Conservation (phyloP, 1,140 invertebrate species). For the Drosophila willistoni region DNA sequence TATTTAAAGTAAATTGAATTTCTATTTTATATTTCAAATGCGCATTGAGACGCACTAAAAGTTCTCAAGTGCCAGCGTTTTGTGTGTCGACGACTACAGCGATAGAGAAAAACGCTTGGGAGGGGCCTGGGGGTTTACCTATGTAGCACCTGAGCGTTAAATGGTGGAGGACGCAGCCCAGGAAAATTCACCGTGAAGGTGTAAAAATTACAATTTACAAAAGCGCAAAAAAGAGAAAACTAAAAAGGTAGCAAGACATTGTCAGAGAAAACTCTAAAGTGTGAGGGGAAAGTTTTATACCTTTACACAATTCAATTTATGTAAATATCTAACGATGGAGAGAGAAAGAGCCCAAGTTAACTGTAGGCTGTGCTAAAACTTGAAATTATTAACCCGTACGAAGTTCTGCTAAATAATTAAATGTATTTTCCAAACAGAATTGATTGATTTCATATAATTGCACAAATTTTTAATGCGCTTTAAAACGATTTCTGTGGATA, state of each 20-base stretch:
- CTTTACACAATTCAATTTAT: slow-evolving; percentile 4
- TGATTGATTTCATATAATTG: no score
- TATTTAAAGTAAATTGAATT: slow-evolving; percentile 81
- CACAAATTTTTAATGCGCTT: no score
- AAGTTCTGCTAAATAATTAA: no score
- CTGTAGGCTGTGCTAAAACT: not conserved
- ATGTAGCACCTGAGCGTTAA: not conserved
- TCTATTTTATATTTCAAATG: slow-evolving; percentile 82
- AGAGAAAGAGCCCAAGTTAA: not conserved
- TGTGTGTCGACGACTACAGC: slow-evolving; percentile 19
- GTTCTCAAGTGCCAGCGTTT: slow-evolving; percentile 70
- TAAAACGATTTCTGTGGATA: no score
- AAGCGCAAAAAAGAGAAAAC: slow-evolving; percentile 20
- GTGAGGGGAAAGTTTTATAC: slow-evolving; percentile 12
- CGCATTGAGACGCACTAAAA: slow-evolving; percentile 81
- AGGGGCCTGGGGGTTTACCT: not conserved
- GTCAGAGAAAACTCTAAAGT: not conserved
- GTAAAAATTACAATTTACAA: slow-evolving; percentile 74
- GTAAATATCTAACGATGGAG: not conserved
- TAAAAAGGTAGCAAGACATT: not conserved
- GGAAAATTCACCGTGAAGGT: slow-evolving; percentile 64
- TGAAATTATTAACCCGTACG: no score
- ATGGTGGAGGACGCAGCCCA: not conserved
- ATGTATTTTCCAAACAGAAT: no score
- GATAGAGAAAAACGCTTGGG: not conserved